phyloP scores from a whole-genome alignment of 1,140 invertebrate species.

The Pinna nobilis region DNA sequence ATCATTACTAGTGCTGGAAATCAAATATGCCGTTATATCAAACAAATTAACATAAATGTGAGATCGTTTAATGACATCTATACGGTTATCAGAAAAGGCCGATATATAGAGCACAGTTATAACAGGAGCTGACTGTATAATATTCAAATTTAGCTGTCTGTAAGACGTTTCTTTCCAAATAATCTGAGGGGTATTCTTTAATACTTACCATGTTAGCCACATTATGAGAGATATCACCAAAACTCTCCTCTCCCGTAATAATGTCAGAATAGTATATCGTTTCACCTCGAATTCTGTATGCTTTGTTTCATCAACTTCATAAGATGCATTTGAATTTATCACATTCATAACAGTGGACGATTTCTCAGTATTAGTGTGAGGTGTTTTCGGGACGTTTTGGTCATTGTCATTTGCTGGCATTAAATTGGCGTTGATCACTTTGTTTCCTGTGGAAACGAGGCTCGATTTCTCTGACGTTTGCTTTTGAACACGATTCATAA shows the following conservation, averaged over 20 bases:
- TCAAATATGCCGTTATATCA: no score
- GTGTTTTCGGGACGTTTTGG: not conserved
- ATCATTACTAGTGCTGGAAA: no score
- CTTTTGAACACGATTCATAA: not conserved
- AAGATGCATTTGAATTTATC: not conserved
- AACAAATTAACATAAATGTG: no score
- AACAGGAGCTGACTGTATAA: no score
- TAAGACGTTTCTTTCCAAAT: no score
- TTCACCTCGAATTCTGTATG: not conserved
- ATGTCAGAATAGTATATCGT: conserved; percentile 6
- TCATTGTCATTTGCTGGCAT: not conserved
- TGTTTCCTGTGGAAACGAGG: not conserved
- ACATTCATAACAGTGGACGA: not conserved
- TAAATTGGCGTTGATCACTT: not conserved
- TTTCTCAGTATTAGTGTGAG: not conserved
- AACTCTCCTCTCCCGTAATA: not conserved
- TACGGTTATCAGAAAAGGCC: no score
- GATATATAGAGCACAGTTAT: no score
- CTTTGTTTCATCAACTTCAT: not conserved
- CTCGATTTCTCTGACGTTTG: not conserved
- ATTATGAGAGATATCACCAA: not conserved
- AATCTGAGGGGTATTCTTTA: no score
- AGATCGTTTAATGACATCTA: no score
- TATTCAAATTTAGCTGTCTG: no score
- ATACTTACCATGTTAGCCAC: conserved; percentile 21